Conservation (phyloP, 2,797 vertebrate species). For the Sebastes flavidus region DNA sequence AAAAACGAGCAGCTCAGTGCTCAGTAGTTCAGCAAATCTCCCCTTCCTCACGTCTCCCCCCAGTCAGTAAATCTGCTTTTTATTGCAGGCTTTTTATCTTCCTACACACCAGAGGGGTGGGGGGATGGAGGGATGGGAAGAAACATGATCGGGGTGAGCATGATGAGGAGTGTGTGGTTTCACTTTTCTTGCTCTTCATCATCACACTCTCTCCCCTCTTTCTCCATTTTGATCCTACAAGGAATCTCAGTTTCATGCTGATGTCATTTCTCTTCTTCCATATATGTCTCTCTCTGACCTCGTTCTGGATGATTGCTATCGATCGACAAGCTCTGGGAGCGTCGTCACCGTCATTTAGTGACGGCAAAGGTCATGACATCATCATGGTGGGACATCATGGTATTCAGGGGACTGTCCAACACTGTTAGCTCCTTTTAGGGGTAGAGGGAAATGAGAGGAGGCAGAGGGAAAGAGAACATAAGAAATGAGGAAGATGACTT, state of each 20-base stretch:
- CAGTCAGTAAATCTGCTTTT: constrained; percentile 68
- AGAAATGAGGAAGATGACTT: neutral
- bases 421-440: neutral
- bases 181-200: constrained; percentile 23
- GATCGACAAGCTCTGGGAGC: constrained; percentile 19
- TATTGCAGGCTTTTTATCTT: constrained; percentile 59
- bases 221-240: constrained; percentile 24
- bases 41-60: neutral
- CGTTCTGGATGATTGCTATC: constrained; percentile 18
- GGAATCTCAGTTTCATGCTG: constrained; percentile 15
- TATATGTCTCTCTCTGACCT: constrained; percentile 25
- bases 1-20: constrained; percentile 22
- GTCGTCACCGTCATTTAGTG: neutral
- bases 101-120: constrained; percentile 14
- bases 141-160: constrained; percentile 36
- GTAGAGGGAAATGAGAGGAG: neutral
- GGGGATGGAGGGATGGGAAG: neutral
- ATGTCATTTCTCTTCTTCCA: constrained; percentile 3
- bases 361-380: constrained; percentile 20
- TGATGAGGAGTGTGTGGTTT: constrained; percentile 28
- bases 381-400: neutral
- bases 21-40: constrained; percentile 23
- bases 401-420: neutral
- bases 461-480: neutral
- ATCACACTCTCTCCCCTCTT: constrained; percentile 6